Base-by-base conservation (phyloP, 2,888 invertebrate genomes). In the Eudasyphora cyanicolor region DNA sequence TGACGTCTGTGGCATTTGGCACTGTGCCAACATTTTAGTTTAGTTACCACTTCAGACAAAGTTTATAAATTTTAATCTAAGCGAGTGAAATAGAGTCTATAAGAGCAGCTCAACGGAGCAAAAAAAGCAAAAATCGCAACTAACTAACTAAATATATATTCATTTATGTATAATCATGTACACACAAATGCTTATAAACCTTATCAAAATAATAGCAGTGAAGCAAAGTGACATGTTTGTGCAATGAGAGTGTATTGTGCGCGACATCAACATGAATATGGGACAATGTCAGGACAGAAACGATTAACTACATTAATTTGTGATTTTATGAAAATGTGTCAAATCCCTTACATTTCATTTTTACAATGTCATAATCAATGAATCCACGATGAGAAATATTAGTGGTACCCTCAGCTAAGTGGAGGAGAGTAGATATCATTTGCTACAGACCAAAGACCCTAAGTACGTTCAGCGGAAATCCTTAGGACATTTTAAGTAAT, bases 1-100 rank as follows among this genome's bases (percentile, higher is more conserved):
- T 81, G 81, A 84, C 78, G 71, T 81, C 76, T 81, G 84, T 84
- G 84, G 84, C 84, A 81, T 81, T 84, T 80, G 84, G 81, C 81
- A 76, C 27, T 10, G 21, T 73, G 84, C 84, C 84, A 84, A 84
- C 71, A 81, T 81, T 81, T 76, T 81, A 73, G 76, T 78, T 84
- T 81, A 84, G 77, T 78, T 84, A 71, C 84, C 78, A 81, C 81
- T 78, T 78, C 83, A 81, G 75, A 80, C 81, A 81, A 73, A 81
- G 73, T 84, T 76, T 78, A 73, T 81, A 84, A 78, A 84, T 84
- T 75, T 80, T 76, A 76, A 81, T 81, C 60, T 76, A 76, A 76
- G 67, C 75, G 54, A 76, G 60, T 6, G 32, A n/a, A n/a, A n/a
- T n/a, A n/a, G n/a, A 74, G 80, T 75, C 54, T 75, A 69, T 83